phyloP scores from a whole-genome alignment of 2,888 invertebrate species.

The Volucella inanis region DNA sequence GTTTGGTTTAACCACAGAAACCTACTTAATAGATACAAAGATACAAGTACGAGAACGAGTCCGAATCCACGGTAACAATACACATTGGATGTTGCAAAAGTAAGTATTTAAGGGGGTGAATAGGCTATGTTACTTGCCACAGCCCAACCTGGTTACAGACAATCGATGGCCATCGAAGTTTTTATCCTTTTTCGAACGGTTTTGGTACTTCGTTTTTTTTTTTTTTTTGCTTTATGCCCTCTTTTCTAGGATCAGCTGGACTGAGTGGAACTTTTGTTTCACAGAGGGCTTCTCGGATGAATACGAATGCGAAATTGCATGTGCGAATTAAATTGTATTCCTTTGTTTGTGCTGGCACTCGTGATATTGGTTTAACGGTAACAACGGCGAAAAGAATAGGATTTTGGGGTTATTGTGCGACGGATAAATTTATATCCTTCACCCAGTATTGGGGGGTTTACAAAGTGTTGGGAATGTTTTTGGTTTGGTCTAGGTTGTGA shows the following conservation, averaged over 20 bases:
- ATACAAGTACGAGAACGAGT: neutral
- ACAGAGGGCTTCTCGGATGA: slow-evolving; percentile 46
- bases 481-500: slow-evolving; percentile 26
- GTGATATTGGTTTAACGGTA: slow-evolving; percentile 70
- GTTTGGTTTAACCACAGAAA: slow-evolving; percentile 63
- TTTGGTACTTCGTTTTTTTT: slow-evolving; percentile 4
- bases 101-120: slow-evolving; percentile 46
- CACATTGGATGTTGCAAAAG: neutral
- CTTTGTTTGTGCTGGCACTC: slow-evolving; percentile 63
- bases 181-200: neutral
- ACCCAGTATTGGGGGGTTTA: slow-evolving; percentile 19
- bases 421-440: slow-evolving; percentile 54
- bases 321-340: slow-evolving; percentile 72
- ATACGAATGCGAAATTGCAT: slow-evolving; percentile 72
- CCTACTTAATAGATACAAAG: slow-evolving; percentile 42
- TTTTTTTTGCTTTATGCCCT: neutral
- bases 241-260: too few species aligned
- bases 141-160: slow-evolving; percentile 22
- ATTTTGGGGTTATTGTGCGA: slow-evolving; percentile 64
- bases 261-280: slow-evolving; percentile 10
- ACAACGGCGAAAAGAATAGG: slow-evolving; percentile 66
- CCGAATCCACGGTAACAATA: neutral
- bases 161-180: slow-evolving; percentile 66
- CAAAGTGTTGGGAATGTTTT: slow-evolving; percentile 29
- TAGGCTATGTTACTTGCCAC: neutral